phyloP scores from a whole-genome alignment of 2,797 vertebrate genomes.

The Calcarius lapponicus region DNA sequence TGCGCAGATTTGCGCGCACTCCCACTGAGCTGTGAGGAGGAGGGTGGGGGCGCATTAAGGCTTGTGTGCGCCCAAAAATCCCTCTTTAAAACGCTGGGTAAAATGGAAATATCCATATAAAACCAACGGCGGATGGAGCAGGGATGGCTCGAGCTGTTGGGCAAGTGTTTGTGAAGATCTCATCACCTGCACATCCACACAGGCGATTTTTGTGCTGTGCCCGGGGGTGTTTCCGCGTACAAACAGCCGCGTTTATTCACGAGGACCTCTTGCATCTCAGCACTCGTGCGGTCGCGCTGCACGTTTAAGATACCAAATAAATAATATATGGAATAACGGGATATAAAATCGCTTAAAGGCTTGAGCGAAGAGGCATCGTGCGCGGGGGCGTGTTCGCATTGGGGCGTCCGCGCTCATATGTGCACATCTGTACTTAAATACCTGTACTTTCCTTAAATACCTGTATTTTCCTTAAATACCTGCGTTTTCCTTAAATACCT shows the following conservation, averaged over 20 bases:
- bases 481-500: fast-evolving
- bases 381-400: neutral
- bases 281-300: neutral
- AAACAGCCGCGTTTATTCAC: fast-evolving
- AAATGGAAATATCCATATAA: fast-evolving
- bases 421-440: fast-evolving
- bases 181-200: neutral
- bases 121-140: fast-evolving
- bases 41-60: neutral
- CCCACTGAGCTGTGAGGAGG: fast-evolving
- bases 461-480: fast-evolving
- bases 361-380: fast-evolving
- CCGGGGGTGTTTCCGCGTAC: fast-evolving
- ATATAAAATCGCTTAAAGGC: fast-evolving
- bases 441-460: fast-evolving
- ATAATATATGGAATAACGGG: fast-evolving
- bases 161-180: neutral
- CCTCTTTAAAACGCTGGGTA: fast-evolving
- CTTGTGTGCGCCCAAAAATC: neutral
- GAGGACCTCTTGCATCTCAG: fast-evolving
- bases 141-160: fast-evolving
- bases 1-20: neutral
- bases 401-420: fast-evolving
- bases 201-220: fast-evolving
- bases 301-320: neutral